These are phyloP conservation scores for Phyllotreta cruciferae DNA, from an alignment of 2,888 invertebrate species.

Conservation along the genomic window DNA sequence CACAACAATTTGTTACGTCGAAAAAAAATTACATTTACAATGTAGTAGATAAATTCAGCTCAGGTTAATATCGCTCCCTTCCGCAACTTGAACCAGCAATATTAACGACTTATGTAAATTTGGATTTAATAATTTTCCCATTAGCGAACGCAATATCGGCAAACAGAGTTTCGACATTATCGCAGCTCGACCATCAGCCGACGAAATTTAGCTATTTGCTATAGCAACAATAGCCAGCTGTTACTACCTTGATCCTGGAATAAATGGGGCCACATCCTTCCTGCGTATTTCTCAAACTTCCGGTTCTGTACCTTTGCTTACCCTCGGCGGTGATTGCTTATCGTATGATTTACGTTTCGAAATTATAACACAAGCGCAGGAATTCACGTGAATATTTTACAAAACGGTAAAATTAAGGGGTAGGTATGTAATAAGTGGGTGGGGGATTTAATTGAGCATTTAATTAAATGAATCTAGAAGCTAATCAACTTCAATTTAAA, in stretches of 20 bases:
- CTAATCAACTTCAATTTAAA: slow-evolving; percentile 28
- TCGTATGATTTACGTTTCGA: slow-evolving; percentile 37
- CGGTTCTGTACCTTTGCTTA: slow-evolving; percentile 33
- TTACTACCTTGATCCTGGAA: slow-evolving; percentile 44
- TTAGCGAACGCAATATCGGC: slow-evolving; percentile 30
- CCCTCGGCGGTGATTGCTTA: slow-evolving; percentile 37
- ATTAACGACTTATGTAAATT: slow-evolving; percentile 23
- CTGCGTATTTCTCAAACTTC: slow-evolving; percentile 42
- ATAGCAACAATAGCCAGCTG: slow-evolving; percentile 44
- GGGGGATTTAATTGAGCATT: slow-evolving; percentile 8
- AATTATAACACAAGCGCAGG: not conserved
- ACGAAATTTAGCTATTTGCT: slow-evolving; percentile 41
- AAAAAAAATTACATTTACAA: no score
- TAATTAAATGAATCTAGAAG: slow-evolving; percentile 14
- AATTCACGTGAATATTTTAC: no score
- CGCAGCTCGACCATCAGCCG: slow-evolving; percentile 24
- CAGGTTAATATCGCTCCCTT: not conserved
- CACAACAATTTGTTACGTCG: no score
- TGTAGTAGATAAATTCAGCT: no score
- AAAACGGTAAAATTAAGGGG: slow-evolving; percentile 2
- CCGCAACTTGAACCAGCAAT: slow-evolving; percentile 5
- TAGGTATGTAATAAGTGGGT: no score
- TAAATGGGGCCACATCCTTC: slow-evolving; percentile 45
- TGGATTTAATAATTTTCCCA: slow-evolving; percentile 24
- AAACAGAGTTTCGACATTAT: slow-evolving; percentile 28